Evolutionary conservation across 2,113 vertebrate genomes (phyloP).

Genomic region (Pristiophorus japonicus): DNA sequence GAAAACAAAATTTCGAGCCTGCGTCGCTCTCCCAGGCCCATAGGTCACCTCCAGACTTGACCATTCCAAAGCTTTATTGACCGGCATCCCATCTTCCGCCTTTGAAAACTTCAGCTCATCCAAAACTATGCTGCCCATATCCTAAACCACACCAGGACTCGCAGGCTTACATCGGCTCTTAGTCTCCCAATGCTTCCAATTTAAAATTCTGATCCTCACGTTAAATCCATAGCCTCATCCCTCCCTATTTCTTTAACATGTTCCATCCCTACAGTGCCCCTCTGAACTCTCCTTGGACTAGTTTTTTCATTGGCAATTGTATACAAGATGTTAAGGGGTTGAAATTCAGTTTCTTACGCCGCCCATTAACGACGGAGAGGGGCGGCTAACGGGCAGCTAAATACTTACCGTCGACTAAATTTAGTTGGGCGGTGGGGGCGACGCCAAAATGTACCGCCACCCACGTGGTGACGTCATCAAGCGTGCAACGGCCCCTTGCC

Average conservation of each 20-base stretch:
- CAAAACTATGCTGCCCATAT: background rate
- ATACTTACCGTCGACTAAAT: too few relatives aligned
- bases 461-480: too few relatives aligned
- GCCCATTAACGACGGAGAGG: too few relatives aligned
- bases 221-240: background rate
- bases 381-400: too few relatives aligned
- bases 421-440: too few relatives aligned
- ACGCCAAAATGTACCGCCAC: too few relatives aligned
- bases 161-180: background rate
- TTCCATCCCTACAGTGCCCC: background rate
- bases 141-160: background rate
- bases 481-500: too few relatives aligned
- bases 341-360: too few relatives aligned
- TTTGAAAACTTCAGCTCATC: background rate
- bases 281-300: background rate
- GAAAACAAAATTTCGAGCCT: background rate
- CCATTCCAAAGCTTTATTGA: background rate
- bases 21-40: background rate
- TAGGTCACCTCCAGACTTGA: background rate
- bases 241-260: background rate
- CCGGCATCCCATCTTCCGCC: background rate
- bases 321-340: background rate
- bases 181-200: background rate
- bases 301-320: background rate
- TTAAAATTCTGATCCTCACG: background rate